Evolutionary conservation across 1,140 invertebrate genomes (phyloP).

Genomic region (Hycleus cichorii): DNA sequence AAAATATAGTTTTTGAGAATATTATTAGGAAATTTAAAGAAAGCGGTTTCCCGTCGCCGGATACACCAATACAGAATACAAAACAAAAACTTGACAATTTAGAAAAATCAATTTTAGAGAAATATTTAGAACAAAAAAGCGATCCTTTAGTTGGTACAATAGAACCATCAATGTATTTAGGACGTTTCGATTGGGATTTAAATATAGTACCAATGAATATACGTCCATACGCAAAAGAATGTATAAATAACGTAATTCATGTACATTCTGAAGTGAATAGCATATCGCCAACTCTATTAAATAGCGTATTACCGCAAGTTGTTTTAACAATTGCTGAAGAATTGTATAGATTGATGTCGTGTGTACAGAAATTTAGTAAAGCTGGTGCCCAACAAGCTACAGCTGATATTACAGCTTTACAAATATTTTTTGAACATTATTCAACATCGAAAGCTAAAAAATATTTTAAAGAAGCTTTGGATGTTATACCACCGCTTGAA

Average conservation of each 20-base stretch:
- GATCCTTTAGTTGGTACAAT: conserved; percentile 90
- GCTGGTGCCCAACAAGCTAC: conserved; percentile 61
- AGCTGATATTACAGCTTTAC: conserved; percentile 54
- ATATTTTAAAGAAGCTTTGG: conserved; percentile 55
- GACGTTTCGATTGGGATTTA: conserved; percentile 78
- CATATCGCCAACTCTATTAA: conserved; percentile 69
- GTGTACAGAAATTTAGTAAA: conserved; percentile 61
- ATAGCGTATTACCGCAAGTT: conserved; percentile 73
- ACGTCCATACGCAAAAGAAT: conserved; percentile 86
- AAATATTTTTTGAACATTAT: conserved; percentile 46
- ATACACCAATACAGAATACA: conserved; percentile 50
- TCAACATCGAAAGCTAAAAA: conserved; percentile 49
- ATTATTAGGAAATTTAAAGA: conserved; percentile 55
- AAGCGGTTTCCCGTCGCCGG: conserved; percentile 64
- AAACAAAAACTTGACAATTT: conserved; percentile 54
- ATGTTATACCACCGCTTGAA: conserved; percentile 48
- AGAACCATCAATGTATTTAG: conserved; percentile 91
- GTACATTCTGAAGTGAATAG: conserved; percentile 88
- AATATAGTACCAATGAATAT: conserved; percentile 68
- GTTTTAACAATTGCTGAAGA: conserved; percentile 89
- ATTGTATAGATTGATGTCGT: conserved; percentile 75
- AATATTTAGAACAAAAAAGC: conserved; percentile 86
- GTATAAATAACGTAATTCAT: conserved; percentile 82
- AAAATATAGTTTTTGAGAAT: conserved; percentile 62
- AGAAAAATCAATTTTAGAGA: conserved; percentile 65